Percentiles rank a stretch among this genome's conserved stretches.
Conservation (phyloP, 2,888 invertebrate genomes). For the Aelia acuminata region DNA sequence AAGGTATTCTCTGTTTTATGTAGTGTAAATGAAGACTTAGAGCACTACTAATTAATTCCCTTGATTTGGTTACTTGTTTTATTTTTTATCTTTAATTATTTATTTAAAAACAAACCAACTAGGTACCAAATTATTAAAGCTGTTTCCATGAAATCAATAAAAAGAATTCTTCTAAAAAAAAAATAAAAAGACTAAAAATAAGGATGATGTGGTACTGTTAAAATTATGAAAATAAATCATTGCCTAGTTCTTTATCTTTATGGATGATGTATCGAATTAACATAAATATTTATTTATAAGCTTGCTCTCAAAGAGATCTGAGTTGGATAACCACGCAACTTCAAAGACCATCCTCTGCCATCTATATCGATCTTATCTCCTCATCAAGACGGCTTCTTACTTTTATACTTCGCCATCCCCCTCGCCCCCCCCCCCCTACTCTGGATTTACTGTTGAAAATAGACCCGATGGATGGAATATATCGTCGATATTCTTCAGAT, state of each 20-base stretch:
- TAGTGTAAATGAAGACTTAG: too few species aligned
- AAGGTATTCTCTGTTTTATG: too few species aligned
- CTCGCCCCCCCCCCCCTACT: not conserved
- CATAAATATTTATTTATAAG: conserved; percentile 28
- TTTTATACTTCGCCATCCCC: not conserved
- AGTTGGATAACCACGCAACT: not conserved
- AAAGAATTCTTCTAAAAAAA: too few species aligned
- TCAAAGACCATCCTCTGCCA: not conserved
- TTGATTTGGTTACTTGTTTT: too few species aligned
- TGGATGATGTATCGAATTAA: not conserved
- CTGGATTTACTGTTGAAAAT: not conserved
- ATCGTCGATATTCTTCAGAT: not conserved
- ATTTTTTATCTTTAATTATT: too few species aligned
- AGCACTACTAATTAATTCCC: too few species aligned
- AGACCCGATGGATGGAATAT: not conserved
- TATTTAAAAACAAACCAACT: too few species aligned
- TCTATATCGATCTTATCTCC: not conserved
- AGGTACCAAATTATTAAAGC: too few species aligned
- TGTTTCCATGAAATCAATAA: too few species aligned
- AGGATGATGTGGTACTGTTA: not conserved
- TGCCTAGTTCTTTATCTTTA: not conserved
- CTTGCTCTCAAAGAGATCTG: not conserved
- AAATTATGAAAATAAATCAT: not conserved
- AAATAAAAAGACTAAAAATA: too few species aligned
- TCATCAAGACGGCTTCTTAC: not conserved